Evolutionary conservation across 2,888 invertebrate species (phyloP).

Genomic region (Lycaena phlaeas): DNA sequence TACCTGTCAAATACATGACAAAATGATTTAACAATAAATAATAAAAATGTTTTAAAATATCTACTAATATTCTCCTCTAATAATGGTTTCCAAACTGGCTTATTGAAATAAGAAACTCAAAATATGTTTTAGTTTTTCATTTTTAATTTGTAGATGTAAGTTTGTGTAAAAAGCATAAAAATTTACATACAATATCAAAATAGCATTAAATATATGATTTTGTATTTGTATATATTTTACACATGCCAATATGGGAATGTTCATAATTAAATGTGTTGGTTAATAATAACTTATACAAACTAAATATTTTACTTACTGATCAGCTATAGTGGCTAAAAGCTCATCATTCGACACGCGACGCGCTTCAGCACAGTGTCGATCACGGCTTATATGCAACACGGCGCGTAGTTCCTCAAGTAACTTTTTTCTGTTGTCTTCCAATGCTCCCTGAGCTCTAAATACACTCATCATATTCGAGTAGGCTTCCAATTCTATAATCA

Average conservation of each 20-base stretch:
- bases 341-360: conserved; percentile 94
- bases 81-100: background rate
- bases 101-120: no score
- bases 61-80: background rate
- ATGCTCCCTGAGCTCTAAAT: conserved; percentile 92
- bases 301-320: conserved; percentile 78
- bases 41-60: background rate
- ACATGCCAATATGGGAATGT: background rate
- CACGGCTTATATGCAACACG: conserved; percentile 88
- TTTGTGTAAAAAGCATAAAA: no score
- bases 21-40: background rate
- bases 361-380: conserved; percentile 93
- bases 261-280: conserved; percentile 26
- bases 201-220: no score
- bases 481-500: conserved; percentile 88
- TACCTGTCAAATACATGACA: conserved; percentile 37
- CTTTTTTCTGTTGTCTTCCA: conserved; percentile 87
- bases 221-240: background rate
- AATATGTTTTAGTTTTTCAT: no score
- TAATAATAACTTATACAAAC: conserved; percentile 54
- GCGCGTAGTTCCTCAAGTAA: conserved; percentile 87
- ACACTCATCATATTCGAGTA: conserved; percentile 92
- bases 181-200: no score
- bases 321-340: conserved; percentile 88
- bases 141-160: no score